Conservation (phyloP, 2,888 invertebrate species). For the Drosophila multiciliata region DNA sequence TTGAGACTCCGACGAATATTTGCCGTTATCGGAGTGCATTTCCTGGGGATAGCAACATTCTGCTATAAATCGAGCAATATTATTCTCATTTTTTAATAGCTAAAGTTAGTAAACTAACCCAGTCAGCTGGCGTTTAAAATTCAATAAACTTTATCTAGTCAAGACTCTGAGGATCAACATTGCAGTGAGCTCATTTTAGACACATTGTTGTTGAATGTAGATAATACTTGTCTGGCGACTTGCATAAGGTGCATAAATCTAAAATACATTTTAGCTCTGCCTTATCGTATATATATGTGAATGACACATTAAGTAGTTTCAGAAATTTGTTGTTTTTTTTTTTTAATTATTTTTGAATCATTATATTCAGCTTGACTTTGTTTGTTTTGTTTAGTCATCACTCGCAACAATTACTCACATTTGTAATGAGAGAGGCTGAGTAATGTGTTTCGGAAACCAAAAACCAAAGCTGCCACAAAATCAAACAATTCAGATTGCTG, state of each 20-base stretch:
- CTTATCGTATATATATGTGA: not conserved
- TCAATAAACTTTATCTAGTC: not conserved
- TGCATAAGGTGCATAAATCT: not conserved
- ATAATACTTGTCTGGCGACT: not conserved
- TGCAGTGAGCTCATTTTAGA: not conserved
- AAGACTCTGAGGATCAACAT: not conserved
- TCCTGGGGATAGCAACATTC: no score
- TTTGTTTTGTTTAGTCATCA: slow-evolving; percentile 34
- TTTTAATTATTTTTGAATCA: slow-evolving; percentile 22
- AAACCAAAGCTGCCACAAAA: slow-evolving; percentile 20
- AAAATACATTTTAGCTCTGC: not conserved
- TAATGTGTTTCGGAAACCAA: slow-evolving; percentile 60
- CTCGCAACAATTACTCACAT: slow-evolving; percentile 29
- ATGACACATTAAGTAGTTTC: slow-evolving; percentile 13
- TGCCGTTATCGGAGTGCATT: no score
- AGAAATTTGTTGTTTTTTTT: not conserved
- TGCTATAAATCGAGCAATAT: no score
- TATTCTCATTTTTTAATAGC: no score
- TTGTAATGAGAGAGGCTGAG: slow-evolving; percentile 31
- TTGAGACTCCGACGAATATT: no score
- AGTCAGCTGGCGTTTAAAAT: not conserved
- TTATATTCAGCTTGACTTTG: slow-evolving; percentile 25
- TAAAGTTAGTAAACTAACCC: not conserved
- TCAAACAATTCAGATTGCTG: not conserved
- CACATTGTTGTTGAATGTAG: slow-evolving; percentile 2